A percentile compares a stretch with the other conserved stretches of the same genome.
Evolutionary conservation across 1,140 invertebrate species (phyloP).

Genomic region (Adelges cooleyi): DNA sequence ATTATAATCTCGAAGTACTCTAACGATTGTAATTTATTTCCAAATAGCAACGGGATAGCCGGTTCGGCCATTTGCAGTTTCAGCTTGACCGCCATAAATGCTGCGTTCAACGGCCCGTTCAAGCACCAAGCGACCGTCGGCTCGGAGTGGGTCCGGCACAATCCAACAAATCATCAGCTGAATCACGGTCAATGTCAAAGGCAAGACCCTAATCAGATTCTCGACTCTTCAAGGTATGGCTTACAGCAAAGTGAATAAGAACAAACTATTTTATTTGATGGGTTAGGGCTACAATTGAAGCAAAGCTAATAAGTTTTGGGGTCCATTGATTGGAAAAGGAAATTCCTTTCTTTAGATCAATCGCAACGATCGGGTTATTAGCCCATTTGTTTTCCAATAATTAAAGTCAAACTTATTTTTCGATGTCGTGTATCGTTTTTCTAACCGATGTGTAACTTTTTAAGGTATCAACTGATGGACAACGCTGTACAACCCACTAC

Average conservation of each 20-base stretch:
- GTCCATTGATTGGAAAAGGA: too few relatives aligned
- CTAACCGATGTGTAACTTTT: slow-evolving; percentile 41
- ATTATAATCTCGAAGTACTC: too few relatives aligned
- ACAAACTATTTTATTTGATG: too few relatives aligned
- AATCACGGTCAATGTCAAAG: slow-evolving; percentile 31
- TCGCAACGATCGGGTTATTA: too few relatives aligned
- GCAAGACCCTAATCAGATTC: slow-evolving; percentile 15
- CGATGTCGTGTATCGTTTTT: too few relatives aligned
- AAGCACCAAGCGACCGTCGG: slow-evolving; percentile 66
- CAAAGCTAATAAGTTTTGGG: too few relatives aligned
- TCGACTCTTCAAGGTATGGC: slow-evolving; percentile 21
- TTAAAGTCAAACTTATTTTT: too few relatives aligned
- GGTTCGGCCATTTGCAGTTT: slow-evolving; percentile 90
- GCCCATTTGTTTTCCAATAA: too few relatives aligned
- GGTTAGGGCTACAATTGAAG: too few relatives aligned
- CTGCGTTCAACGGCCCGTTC: slow-evolving; percentile 76
- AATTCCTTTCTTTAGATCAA: too few relatives aligned
- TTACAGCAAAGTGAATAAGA: too few relatives aligned
- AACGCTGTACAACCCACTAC: slow-evolving; percentile 63
- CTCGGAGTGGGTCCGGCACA: slow-evolving; percentile 59
- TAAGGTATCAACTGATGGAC: slow-evolving; percentile 80
- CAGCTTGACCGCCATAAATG: slow-evolving; percentile 68
- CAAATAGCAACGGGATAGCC: slow-evolving; percentile 69
- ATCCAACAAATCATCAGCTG: slow-evolving; percentile 34
- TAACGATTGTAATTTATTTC: slow-evolving; percentile 30